Evolutionary conservation across 2,797 vertebrate species (phyloP).

Genomic region (Decapterus maruadsi): DNA sequence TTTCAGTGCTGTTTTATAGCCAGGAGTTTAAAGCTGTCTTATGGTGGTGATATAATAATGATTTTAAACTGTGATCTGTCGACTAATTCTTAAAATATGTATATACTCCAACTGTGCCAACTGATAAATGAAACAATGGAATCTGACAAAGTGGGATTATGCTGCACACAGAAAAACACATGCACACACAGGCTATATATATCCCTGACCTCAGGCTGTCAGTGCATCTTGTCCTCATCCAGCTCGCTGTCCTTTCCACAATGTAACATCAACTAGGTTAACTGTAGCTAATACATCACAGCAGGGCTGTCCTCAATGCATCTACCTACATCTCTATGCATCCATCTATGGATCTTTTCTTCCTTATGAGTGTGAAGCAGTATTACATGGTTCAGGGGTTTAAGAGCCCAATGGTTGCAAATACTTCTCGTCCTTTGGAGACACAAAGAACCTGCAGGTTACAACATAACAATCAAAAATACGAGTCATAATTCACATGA

Average conservation of each 20-base stretch:
- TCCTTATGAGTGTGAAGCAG: constrained; percentile 15
- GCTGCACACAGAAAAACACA: constrained; percentile 40
- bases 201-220: constrained; percentile 75
- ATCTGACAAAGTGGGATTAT: constrained; percentile 65
- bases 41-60: constrained; percentile 59
- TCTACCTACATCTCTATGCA: constrained; percentile 26
- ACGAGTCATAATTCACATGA: neutral
- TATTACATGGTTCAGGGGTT: neutral
- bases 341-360: constrained; percentile 13
- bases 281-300: constrained; percentile 63
- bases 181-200: constrained; percentile 63
- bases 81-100: constrained; percentile 56
- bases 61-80: constrained; percentile 44
- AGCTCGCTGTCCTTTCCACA: constrained; percentile 70
- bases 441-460: neutral
- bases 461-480: constrained; percentile 12
- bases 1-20: constrained; percentile 19
- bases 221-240: constrained; percentile 73
- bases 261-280: constrained; percentile 68
- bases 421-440: neutral
- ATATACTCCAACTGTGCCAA: constrained; percentile 45
- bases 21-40: constrained; percentile 24
- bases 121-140: constrained; percentile 60
- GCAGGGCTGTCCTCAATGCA: constrained; percentile 46
- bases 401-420: neutral